Conservation (phyloP, 2,888 invertebrate species). For the Aproaerema taeniolella region DNA sequence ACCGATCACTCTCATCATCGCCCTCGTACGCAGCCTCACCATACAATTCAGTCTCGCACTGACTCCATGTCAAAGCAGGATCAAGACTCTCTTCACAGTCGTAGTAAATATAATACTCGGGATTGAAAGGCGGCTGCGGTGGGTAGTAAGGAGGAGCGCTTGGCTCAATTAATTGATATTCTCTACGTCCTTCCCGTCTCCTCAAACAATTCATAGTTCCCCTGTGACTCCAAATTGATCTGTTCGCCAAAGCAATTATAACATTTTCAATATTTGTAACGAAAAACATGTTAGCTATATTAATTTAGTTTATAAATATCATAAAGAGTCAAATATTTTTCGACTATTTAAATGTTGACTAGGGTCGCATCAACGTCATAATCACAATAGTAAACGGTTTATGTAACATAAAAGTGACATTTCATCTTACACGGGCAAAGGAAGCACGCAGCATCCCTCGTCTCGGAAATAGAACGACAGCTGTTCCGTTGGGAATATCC, state of each 20-base stretch:
- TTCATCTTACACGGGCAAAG: constrained; percentile 24
- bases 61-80: constrained; percentile 30
- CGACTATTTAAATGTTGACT: no score
- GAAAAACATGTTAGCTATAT: no score
- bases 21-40: constrained; percentile 34
- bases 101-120: no score
- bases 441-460: constrained; percentile 35
- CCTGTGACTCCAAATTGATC: constrained; percentile 18
- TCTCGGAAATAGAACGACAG: constrained; percentile 68
- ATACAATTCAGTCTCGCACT: constrained; percentile 34
- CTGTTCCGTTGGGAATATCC: constrained; percentile 56
- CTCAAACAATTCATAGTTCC: constrained; percentile 59
- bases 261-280: no score
- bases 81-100: constrained; percentile 27
- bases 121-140: constrained; percentile 61
- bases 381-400: not conserved
- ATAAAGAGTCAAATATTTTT: no score
- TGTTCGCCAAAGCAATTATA: constrained; percentile 16
- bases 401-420: constrained; percentile 18
- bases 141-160: constrained; percentile 51
- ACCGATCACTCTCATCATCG: constrained; percentile 37
- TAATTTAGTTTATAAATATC: no score
- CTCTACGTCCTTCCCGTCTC: constrained; percentile 37
- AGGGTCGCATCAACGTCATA: no score
- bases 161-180: constrained; percentile 40